Percentiles rank a stretch among this genome's conserved stretches.
Conservation (phyloP, 2,888 invertebrate genomes). For the Copidosoma aretas region DNA sequence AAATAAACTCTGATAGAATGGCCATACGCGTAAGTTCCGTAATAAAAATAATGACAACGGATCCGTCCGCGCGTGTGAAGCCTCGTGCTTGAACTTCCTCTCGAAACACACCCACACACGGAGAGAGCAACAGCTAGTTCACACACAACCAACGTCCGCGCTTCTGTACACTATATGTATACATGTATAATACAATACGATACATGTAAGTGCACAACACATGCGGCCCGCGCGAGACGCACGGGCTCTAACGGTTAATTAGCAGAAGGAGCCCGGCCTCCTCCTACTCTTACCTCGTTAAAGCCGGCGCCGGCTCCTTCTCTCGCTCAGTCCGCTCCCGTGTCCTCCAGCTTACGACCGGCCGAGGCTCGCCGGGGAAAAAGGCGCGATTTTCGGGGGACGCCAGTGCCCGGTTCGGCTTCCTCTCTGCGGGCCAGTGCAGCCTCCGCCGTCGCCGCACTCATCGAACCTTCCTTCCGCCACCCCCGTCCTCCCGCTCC, state of each 20-base stretch:
- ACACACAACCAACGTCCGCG: no score
- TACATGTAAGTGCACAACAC: not conserved
- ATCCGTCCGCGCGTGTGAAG: no score
- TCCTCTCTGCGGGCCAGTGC: conserved; percentile 8
- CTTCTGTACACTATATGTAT: no score
- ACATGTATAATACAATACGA: no score
- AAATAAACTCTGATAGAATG: no score
- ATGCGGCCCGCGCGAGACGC: not conserved
- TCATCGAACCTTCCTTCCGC: conserved; percentile 30
- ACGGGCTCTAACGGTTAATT: not conserved
- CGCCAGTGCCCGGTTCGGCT: conserved; percentile 20
- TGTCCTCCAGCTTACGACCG: not conserved
- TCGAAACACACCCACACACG: no score
- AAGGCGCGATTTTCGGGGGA: conserved; percentile 15
- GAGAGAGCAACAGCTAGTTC: no score
- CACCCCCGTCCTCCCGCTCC: conserved; percentile 3
- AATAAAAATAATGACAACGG: no score
- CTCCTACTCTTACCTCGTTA: conserved; percentile 5
- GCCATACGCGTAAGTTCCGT: no score
- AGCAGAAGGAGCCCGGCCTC: not conserved
- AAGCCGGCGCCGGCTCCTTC: conserved; percentile 8
- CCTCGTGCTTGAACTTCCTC: no score
- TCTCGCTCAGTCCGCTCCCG: not conserved
- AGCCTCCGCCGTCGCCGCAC: not conserved
- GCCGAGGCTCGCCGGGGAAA: conserved; percentile 3